Percentiles rank a stretch among this genome's conserved stretches.
Conservation (phyloP, 2,888 invertebrate species). For the Coronaproctus castanopsis region DNA sequence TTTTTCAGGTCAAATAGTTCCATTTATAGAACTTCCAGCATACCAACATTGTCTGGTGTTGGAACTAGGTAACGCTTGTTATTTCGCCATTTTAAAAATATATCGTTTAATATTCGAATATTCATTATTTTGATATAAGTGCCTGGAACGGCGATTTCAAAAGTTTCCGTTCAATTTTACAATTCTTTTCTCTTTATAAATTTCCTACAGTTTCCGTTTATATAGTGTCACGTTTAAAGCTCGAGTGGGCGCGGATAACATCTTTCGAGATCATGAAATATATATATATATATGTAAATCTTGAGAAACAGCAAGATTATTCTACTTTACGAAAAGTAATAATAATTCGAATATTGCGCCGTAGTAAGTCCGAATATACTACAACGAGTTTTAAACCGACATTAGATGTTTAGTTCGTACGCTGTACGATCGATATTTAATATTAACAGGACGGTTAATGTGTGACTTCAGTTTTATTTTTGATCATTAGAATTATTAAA, state of each 20-base stretch:
- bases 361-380: no score
- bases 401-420: no score
- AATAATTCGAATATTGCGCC: no score
- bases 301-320: no score
- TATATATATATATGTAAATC: no score
- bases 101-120: neutral
- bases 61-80: conserved; percentile 56
- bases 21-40: conserved; percentile 76
- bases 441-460: no score
- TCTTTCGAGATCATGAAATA: no score
- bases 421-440: no score
- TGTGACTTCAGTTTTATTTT: no score
- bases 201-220: neutral
- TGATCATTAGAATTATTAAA: no score
- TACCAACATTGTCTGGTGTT: conserved; percentile 60
- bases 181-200: neutral
- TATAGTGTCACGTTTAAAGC: neutral
- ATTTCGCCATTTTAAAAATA: conserved; percentile 24
- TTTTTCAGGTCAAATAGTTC: conserved; percentile 35
- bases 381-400: no score
- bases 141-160: neutral
- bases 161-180: neutral
- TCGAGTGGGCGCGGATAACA: neutral
- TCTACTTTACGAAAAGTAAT: no score
- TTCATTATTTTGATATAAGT: neutral